Conservation (phyloP, 2,888 invertebrate genomes). For the Microctonus hyperodae region DNA sequence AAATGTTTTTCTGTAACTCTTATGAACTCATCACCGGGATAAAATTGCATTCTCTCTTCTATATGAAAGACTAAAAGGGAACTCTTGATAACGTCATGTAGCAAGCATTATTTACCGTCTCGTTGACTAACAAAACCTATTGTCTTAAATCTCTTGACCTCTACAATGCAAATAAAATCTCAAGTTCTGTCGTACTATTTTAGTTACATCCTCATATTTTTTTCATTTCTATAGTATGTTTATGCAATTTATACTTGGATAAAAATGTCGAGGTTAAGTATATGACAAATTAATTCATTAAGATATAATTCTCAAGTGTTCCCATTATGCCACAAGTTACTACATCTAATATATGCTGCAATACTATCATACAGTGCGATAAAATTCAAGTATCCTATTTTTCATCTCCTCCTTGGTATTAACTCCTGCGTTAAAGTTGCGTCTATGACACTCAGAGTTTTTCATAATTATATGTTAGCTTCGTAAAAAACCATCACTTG, state of each 20-base stretch:
- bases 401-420: neutral
- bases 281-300: neutral
- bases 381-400: neutral
- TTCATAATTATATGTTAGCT: conserved; percentile 20
- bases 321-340: neutral
- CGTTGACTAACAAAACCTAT: neutral
- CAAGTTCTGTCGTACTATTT: neutral
- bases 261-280: neutral
- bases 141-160: neutral
- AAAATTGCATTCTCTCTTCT: neutral
- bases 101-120: neutral
- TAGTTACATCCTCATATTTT: neutral
- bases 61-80: neutral
- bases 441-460: neutral
- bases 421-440: neutral
- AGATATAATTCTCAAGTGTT: neutral
- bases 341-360: neutral
- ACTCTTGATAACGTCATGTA: neutral
- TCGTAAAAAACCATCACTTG: conserved; percentile 9
- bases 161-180: neutral
- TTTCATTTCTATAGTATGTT: neutral
- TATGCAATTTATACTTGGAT: neutral
- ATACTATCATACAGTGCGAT: neutral
- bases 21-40: neutral
- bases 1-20: no score